Base-by-base conservation (phyloP, 2,113 vertebrate species). In the Megaceryle torquata region DNA sequence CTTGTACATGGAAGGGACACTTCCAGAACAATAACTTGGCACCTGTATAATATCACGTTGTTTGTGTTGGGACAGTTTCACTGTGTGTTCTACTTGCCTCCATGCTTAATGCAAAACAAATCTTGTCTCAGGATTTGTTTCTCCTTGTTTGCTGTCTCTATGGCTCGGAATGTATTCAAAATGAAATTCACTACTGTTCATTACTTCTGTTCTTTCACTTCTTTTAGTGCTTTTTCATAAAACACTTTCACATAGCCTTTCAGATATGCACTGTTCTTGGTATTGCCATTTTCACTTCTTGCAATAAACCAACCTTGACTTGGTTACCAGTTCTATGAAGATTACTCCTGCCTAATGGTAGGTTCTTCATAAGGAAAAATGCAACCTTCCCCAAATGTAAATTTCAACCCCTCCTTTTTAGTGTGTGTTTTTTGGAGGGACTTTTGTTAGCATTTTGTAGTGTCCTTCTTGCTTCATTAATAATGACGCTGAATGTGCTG, bases 61-160 rank as follows among this genome's bases (percentile, higher is more conserved):
- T 86, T 94, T 93, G 43, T 88, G 46, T 77, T 96, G 86, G 81
- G 86, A 85, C 31, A 57, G 70, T 93, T 96, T 91, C 72, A 80
- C 74, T 95, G 91, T 82, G 54, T 94, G 63, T 93, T 93, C 71
- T 60, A 65, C 0, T 70, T 80, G 41, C 67, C 61, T 96, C 59
- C 85, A 76, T 87, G 68, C 88, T 86, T 57, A 33, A 28, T 77
- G 82, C 82, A 95, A 95, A 97, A 91, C 93, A 96, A 95, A 95
- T 93, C 88, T 93, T 91, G 91, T 80, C 79, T 83, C 56, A 77
- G 89, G 84, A 95, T 95, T 94, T 95, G 96, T 95, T 95, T 96
- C 90, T 69, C 48, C 56, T 93, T 94, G 77, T 92, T 92, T 94
- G 37, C 80, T 96, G 64, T 95, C 80, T 95, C 54, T 97, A 0